Base-by-base conservation (phyloP, 2,113 vertebrate species). In the Willisornis vidua region DNA sequence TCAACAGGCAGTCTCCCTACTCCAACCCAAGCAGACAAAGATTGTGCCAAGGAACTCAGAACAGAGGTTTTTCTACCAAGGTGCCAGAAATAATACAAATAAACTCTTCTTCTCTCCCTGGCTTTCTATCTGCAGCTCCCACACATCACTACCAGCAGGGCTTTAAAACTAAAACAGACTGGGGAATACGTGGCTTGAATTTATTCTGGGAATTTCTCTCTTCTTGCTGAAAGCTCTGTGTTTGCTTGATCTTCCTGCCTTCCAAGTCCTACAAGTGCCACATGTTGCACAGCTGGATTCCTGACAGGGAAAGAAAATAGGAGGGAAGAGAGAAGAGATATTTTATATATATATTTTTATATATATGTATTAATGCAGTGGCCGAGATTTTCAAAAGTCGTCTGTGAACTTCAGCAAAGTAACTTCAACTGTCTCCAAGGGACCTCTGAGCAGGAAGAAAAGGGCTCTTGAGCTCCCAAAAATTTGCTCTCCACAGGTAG, bases 241-340 rank as follows among this genome's bases (percentile, higher is more conserved):
- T 91, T 92, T 92, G 81, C 89, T 96, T 89, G 87, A 94, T 94
- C 95, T 95, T 93, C 85, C 72, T 79, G 91, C 71, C 87, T 93
- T 86, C 82, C 81, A 85, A 90, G 92, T 65, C 78, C 78, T 88
- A 74, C 17, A 85, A 89, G 74, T 82, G 96, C 92, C 83, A 80
- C 77, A 87, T 55, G 55, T 81, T 81, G 66, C 78, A 65, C 81
- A 79, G 78, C 80, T 94, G 49, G 81, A 73, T 79, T 63, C 52
- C 65, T 31, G 81, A 85, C 85, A 79, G 46, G 51, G 52, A 78
- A 89, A 72, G 62, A 87, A 94, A 93, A 82, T 63, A 82, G 72
- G 79, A 94, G 68, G 41, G 33, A 88, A 92, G 51, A 91, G n/a
- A 91, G 84, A 82, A 46, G 8, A 79, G 66, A 89, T 89, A 58